These are phyloP conservation scores for Euplexia lucipara DNA, from an alignment of 2,888 invertebrate species.

Conservation along the genomic window DNA sequence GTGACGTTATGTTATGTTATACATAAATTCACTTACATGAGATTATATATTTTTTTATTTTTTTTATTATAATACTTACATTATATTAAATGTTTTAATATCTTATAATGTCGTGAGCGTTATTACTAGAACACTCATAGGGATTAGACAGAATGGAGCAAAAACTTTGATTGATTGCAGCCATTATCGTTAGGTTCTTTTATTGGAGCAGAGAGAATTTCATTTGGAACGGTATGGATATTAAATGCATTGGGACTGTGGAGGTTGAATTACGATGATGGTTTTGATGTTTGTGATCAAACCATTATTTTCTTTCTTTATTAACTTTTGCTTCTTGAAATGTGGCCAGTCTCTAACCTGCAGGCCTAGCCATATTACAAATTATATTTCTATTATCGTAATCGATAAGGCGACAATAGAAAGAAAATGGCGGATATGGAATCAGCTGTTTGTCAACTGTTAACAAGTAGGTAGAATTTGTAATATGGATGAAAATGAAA, in stretches of 20 bases:
- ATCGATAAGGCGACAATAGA: too few species aligned
- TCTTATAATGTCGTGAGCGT: slow-evolving; percentile 29
- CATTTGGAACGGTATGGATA: slow-evolving; percentile 19
- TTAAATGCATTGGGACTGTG: slow-evolving; percentile 31
- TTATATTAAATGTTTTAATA: slow-evolving; percentile 27
- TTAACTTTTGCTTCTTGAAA: too few species aligned
- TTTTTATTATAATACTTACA: background rate
- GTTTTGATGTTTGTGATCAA: background rate
- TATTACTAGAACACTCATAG: slow-evolving; percentile 42
- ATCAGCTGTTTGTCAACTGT: too few species aligned
- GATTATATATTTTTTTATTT: too few species aligned
- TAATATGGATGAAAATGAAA: too few species aligned
- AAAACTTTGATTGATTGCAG: slow-evolving; percentile 50
- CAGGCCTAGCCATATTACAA: too few species aligned
- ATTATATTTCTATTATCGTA: too few species aligned
- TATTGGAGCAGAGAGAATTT: slow-evolving; percentile 41
- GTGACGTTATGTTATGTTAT: too few species aligned
- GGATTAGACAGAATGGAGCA: slow-evolving; percentile 44
- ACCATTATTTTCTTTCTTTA: background rate
- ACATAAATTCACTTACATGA: too few species aligned
- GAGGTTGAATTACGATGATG: background rate
- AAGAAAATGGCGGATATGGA: too few species aligned
- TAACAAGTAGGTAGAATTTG: too few species aligned
- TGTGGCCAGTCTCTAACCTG: too few species aligned
- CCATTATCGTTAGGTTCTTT: slow-evolving; percentile 51